Conservation (phyloP, 2,888 invertebrate species). For the Scaptomyza tumidula region DNA sequence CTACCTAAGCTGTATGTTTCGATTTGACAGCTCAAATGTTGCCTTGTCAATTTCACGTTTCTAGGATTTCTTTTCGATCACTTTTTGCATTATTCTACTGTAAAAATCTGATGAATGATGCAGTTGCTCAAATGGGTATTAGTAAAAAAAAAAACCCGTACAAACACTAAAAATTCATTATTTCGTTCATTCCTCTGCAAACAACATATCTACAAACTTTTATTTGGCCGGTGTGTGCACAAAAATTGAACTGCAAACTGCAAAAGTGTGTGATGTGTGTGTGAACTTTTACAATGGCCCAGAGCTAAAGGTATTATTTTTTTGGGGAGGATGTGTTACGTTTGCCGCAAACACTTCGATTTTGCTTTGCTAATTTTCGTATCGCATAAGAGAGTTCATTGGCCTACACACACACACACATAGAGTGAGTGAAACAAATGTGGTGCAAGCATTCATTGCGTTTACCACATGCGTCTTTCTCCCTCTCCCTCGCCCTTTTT, state of each 20-base stretch:
- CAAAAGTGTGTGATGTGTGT: neutral
- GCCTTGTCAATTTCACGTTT: constrained; percentile 18
- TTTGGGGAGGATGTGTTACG: constrained; percentile 7
- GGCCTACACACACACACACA: constrained; percentile 42
- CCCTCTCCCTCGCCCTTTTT: neutral
- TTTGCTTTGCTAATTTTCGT: constrained; percentile 23
- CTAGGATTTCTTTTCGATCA: constrained; percentile 16
- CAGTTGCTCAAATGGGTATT: constrained; percentile 21
- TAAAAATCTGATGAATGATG: constrained; percentile 33
- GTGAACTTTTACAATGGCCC: constrained; percentile 1
- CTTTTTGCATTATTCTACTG: neutral
- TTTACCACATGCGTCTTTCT: constrained; percentile 4
- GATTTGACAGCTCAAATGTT: constrained; percentile 3
- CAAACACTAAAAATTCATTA: too few species aligned
- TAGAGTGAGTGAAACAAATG: neutral
- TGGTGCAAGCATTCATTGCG: constrained; percentile 30
- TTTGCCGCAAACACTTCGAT: constrained; percentile 9
- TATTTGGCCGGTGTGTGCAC: constrained; percentile 43
- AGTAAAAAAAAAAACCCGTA: too few species aligned
- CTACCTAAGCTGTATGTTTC: neutral
- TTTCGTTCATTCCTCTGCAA: too few species aligned
- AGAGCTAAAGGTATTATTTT: constrained; percentile 15
- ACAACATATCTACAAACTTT: constrained; percentile 28
- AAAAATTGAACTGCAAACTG: constrained; percentile 56
- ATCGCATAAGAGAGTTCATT: constrained; percentile 55